Percentiles rank a stretch among this genome's conserved stretches.
Conservation (phyloP, 2,113 vertebrate species). For the Lucifuga dentata region DNA sequence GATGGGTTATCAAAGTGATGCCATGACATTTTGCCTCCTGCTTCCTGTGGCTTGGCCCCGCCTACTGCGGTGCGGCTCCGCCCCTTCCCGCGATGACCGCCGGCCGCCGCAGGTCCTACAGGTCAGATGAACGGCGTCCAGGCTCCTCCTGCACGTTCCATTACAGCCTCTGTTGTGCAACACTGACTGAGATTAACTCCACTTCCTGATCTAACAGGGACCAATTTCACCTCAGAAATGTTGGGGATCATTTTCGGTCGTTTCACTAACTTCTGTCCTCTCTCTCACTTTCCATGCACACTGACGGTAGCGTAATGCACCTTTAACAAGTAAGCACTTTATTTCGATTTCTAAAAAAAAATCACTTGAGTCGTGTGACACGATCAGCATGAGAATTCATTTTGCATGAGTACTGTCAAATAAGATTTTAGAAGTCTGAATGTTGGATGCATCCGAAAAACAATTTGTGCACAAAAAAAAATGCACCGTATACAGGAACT, state of each 20-base stretch:
- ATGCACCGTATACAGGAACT: constrained; percentile 42
- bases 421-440: neutral
- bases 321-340: constrained; percentile 71
- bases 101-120: constrained; percentile 75
- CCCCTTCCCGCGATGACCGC: constrained; percentile 58
- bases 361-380: constrained; percentile 8
- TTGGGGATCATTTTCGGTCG: constrained; percentile 13
- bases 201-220: constrained; percentile 24
- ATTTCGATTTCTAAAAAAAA: neutral
- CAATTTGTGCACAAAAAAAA: constrained; percentile 17
- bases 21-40: constrained; percentile 63
- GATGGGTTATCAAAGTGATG: constrained; percentile 36
- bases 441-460: neutral
- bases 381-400: constrained; percentile 43
- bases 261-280: constrained; percentile 33
- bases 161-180: neutral
- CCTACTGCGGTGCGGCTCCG: constrained; percentile 59
- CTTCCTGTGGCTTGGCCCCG: constrained; percentile 65
- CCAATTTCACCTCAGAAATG: constrained; percentile 21
- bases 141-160: constrained; percentile 66
- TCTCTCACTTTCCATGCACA: constrained; percentile 62
- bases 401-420: constrained; percentile 14
- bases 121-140: constrained; percentile 75
- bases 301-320: constrained; percentile 57
- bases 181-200: constrained; percentile 27